Base-by-base conservation (phyloP, 2,888 invertebrate species). In the Diadromus collaris region DNA sequence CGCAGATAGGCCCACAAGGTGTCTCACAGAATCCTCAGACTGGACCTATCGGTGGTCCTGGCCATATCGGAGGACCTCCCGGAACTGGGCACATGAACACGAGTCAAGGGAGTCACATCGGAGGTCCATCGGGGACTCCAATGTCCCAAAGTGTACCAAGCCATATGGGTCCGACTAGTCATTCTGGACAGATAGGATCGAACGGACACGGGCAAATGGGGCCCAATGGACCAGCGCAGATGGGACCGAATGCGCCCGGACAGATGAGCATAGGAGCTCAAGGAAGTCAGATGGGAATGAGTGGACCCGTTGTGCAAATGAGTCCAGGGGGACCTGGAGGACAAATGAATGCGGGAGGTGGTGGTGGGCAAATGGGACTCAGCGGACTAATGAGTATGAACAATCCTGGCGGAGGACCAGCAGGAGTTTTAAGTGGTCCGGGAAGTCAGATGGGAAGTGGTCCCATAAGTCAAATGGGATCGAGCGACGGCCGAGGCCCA, bases 31-130 rank as follows among this genome's bases (percentile, higher is more conserved):
- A 29, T 56, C n/a, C 56, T 56, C 16, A 27, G 29, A n/a, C 16
- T 86, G 90, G 92, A 13, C 92, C 83, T 5, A 64, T 81, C 51
- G 71, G 76, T 9, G 71, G 76, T 9, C 91, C 92, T 86, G 90
- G 92, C 13, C 92, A 84, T 5, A 70, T 82, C 46, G 69, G 74
- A 29, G 80, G 79, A 1, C 79, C 83, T n/a, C 82, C 83, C 9
- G 78, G 82, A 34, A 61, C 81, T 21, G 82, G 75, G 7, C 82
- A 82, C 56, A 81, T 84, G 54, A 82, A 78, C 41, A 58, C 83
- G n/a, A 78, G 73, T n/a, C 73, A 69, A 9, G 67, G 72, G 13
- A 44, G 78, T 27, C 89, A 87, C 60, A 80, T 83, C 85, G 83
- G 83, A 2, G 86, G 84, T 21, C 87, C 83, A 7, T 78, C 83